Base-by-base conservation (phyloP, 2,797 vertebrate species). In the Spea hammondii region DNA sequence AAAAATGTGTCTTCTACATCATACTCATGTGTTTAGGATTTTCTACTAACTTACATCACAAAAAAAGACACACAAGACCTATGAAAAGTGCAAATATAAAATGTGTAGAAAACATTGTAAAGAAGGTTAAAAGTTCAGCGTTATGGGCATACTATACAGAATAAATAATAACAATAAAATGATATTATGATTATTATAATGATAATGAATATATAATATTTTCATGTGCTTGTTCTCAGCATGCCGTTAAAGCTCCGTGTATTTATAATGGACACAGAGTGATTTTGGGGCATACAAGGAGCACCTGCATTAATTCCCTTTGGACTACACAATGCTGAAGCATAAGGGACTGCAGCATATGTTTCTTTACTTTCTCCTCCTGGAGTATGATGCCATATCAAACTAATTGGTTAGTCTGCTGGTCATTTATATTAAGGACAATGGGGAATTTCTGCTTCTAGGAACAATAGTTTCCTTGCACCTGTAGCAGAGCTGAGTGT, bases 391-490 rank as follows among this genome's bases (percentile, higher is more conserved):
- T 62, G 59, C 14, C 59, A 62, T 6, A 62, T 62, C 59, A 62
- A 62, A 62, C n/a, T 62, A 62, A 62, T 62, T 32, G 59, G 8
- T 5, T 32, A 14, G 14, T 62, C 59, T 14, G 59, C 59, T 62
- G 59, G 59, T 62, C 59, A 62, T 62, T 62, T 62, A 62, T 62
- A 62, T 62, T 14, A 17, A 62, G 59, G 59, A 62, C 59, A 32
- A 14, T 62, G 14, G 59, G 59, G 59, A 62, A 62, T 62, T 11
- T 62, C 5, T 62, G 13, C 32, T 62, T 62, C 59, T 62, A 62
- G 59, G 59, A 62, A 62, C 12, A 14, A 1, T 62, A 17, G 14
- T 6, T 14, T 62, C 1, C 13, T 6, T 62, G 59, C 59, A 62
- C 59, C 59, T 62, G 59, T 62, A 12, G 59, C 59, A 14, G 5